Percentiles rank a stretch among this genome's conserved stretches.
Evolutionary conservation across 64 coral and sea anemone species (phyloP).

Genomic region (Montipora efflorescens): DNA sequence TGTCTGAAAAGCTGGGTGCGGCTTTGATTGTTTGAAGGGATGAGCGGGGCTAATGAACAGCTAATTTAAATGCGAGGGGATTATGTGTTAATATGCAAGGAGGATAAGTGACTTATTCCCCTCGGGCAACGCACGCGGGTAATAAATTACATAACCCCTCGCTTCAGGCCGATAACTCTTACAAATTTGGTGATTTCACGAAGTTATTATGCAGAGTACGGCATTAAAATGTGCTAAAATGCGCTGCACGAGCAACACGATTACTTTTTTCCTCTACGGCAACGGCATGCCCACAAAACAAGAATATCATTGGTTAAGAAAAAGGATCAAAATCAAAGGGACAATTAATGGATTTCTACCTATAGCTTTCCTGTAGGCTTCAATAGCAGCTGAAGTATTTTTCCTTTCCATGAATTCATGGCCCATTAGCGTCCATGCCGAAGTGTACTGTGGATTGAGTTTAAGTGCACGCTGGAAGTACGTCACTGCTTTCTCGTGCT

Average conservation of each 20-base stretch:
- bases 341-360: constrained; percentile 35
- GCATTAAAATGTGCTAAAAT: too few relatives aligned
- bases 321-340: neutral
- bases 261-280: too few relatives aligned
- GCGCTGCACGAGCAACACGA: too few relatives aligned
- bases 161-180: too few relatives aligned
- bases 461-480: constrained; percentile 94
- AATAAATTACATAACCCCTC: too few relatives aligned
- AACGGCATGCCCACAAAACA: too few relatives aligned
- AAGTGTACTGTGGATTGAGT: constrained; percentile 91
- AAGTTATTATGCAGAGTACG: too few relatives aligned
- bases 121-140: too few relatives aligned
- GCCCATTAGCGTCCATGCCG: constrained; percentile 95
- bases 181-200: too few relatives aligned
- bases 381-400: constrained; percentile 97
- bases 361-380: constrained; percentile 95
- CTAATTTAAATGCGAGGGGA: constrained; percentile 21
- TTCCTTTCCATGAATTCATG: constrained; percentile 97
- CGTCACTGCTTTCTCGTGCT: constrained; percentile 89
- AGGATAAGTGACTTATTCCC: too few relatives aligned
- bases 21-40: constrained; percentile 18
- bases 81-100: neutral
- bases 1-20: constrained; percentile 30
- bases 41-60: constrained; percentile 3
- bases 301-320: too few relatives aligned